These are phyloP conservation scores for Caenorhabditis remanei DNA, from an alignment of 1,140 invertebrate genomes.

Conservation along the genomic window DNA sequence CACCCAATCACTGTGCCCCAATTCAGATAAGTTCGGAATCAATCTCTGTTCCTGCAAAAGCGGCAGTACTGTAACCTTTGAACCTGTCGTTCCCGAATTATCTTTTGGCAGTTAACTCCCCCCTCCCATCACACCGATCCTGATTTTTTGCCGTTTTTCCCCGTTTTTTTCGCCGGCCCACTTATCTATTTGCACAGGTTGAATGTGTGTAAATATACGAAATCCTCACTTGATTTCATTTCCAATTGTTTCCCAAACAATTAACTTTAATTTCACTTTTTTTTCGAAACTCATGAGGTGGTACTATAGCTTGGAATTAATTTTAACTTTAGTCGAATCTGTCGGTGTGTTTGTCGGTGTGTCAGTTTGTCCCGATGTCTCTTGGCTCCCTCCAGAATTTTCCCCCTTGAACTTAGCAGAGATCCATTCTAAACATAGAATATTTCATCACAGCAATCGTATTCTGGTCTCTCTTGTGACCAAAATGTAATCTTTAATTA, in stretches of 20 bases:
- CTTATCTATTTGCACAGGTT: slow-evolving; percentile 14
- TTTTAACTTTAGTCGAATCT: neutral
- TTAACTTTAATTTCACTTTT: neutral
- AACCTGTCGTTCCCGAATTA: too few species aligned
- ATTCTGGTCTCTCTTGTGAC: neutral
- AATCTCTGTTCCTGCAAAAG: too few species aligned
- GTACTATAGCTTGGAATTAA: neutral
- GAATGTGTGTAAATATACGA: neutral
- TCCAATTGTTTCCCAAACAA: slow-evolving; percentile 7
- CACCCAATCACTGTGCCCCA: too few species aligned
- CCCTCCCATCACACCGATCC: too few species aligned
- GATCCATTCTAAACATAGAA: neutral
- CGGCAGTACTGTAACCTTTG: too few species aligned
- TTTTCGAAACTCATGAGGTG: neutral
- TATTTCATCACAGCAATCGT: slow-evolving; percentile 9
- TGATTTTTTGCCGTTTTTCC: too few species aligned
- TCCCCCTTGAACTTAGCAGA: neutral
- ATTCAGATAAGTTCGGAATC: too few species aligned
- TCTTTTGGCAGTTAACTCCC: too few species aligned
- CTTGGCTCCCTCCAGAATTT: neutral
- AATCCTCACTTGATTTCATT: neutral
- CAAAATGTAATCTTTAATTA: slow-evolving; percentile 20
- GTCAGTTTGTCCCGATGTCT: neutral
- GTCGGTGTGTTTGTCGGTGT: too few species aligned
- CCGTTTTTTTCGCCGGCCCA: neutral